Conservation (phyloP, 2,797 vertebrate genomes). For the Phoxinus dragarum region DNA sequence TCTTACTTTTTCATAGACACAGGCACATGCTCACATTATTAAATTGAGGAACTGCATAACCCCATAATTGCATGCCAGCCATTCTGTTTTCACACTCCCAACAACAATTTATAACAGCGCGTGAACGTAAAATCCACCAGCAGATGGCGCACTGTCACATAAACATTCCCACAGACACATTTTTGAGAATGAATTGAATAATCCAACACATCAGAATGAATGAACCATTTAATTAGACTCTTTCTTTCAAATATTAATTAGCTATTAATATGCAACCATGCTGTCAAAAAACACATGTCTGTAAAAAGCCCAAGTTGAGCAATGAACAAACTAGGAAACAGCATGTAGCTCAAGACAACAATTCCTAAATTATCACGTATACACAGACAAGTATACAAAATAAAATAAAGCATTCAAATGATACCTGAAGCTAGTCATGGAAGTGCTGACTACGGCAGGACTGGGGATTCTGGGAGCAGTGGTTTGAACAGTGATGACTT, state of each 20-base stretch:
- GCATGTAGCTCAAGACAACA: background rate
- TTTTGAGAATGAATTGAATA: background rate
- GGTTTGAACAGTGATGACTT: conserved; percentile 79
- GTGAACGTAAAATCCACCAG: background rate
- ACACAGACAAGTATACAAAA: conserved; percentile 21
- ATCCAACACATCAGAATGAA: background rate
- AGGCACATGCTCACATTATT: background rate
- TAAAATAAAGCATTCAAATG: conserved; percentile 47
- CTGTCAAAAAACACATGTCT: conserved; percentile 1
- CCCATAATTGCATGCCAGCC: background rate
- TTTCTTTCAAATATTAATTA: background rate
- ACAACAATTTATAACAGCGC: background rate
- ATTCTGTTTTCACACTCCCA: background rate
- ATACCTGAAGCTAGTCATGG: conserved; percentile 89
- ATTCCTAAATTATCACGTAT: conserved; percentile 5
- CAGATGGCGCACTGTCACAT: conserved; percentile 1
- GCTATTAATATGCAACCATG: background rate
- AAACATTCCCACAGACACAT: background rate
- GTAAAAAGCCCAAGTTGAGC: background rate
- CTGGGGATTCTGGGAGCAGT: conserved; percentile 81
- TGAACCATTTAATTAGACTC: too few species aligned
- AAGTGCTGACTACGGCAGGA: conserved; percentile 85
- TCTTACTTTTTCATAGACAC: background rate
- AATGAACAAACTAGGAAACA: background rate
- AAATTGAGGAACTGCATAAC: background rate